Conservation (phyloP, 30 jellyfish, hydroid and myxozoan genomes). For the Aurelia sp. region DNA sequence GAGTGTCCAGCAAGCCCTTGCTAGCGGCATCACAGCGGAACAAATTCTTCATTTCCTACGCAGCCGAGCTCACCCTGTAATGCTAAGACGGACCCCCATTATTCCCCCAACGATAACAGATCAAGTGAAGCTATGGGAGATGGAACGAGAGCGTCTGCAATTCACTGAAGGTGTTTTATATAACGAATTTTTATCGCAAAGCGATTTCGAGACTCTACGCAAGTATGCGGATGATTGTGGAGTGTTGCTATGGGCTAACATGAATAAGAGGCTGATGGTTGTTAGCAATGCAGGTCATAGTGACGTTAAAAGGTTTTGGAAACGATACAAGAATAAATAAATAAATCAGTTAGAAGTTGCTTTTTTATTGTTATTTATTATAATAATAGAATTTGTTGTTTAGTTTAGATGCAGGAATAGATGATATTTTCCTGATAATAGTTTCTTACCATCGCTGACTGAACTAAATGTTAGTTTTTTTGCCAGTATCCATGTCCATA, state of each 20-base stretch:
- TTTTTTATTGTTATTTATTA: no score
- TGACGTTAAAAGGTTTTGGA: constrained; percentile 97
- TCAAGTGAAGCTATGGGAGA: constrained; percentile 81
- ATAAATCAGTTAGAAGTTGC: background rate
- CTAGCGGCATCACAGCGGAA: constrained; percentile 93
- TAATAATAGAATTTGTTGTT: no score
- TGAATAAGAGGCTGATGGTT: constrained; percentile 93
- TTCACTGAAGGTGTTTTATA: constrained; percentile 94
- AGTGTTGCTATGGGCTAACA: constrained; percentile 90
- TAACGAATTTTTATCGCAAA: constrained; percentile 88
- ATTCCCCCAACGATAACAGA: constrained; percentile 96
- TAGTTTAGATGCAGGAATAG: no score
- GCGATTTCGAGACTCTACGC: constrained; percentile 95
- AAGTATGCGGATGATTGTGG: constrained; percentile 93
- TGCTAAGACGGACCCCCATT: constrained; percentile 81
- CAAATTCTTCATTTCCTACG: constrained; percentile 90
- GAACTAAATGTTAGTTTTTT: no score
- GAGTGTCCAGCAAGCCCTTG: constrained; percentile 99
- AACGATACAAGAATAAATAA: constrained; percentile 78
- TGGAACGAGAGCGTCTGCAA: constrained; percentile 96
- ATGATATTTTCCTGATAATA: no score
- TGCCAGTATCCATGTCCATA: no score
- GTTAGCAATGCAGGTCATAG: constrained; percentile 97
- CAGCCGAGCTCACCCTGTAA: constrained; percentile 94
- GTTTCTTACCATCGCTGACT: no score